Conservation (phyloP, 53 echinoderm and acorn worm genomes). For the Henricia sp. region DNA sequence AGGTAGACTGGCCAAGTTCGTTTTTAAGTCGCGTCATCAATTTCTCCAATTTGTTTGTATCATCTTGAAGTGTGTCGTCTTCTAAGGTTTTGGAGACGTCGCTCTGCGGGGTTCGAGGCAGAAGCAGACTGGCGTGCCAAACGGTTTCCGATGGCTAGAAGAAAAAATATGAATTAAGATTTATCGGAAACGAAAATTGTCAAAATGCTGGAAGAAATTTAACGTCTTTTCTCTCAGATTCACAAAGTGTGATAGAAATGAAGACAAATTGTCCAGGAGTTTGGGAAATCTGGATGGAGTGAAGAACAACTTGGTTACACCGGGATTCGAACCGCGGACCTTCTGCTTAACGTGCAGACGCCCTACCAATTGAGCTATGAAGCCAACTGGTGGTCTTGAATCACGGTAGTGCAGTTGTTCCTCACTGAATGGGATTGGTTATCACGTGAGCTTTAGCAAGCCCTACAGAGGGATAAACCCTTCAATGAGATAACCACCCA, state of each 20-base stretch:
- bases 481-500: no score
- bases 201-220: no score
- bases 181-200: background rate
- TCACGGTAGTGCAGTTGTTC: no score
- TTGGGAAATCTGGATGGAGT: background rate
- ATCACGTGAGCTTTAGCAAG: no score
- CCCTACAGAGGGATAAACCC: no score
- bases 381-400: no score
- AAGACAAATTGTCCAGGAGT: background rate
- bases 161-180: background rate
- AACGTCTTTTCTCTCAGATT: no score
- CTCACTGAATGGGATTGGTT: no score
- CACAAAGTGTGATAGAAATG: background rate
- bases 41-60: background rate
- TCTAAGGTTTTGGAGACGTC: background rate
- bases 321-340: no score
- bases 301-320: no score
- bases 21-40: background rate
- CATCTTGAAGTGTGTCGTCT: background rate
- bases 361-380: no score
- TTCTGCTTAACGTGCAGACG: no score
- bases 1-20: background rate
- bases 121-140: conserved; percentile 28
- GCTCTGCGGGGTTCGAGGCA: background rate
- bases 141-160: conserved; percentile 5